Percentiles rank a stretch among this genome's conserved stretches.
Evolutionary conservation across 1,140 invertebrate species (phyloP).

Genomic region (Panulirus ornatus): DNA sequence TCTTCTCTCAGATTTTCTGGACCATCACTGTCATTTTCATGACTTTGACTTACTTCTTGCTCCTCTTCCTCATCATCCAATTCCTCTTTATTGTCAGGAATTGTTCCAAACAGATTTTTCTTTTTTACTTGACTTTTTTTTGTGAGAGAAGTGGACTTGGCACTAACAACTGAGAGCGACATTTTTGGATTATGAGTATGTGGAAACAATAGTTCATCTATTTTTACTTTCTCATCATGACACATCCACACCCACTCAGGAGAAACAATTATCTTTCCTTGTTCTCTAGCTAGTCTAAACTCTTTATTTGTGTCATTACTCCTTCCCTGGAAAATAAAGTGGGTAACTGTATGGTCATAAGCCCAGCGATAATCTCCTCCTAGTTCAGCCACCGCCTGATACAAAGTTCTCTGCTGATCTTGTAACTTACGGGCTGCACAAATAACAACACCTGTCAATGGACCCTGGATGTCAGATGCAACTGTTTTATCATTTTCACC

Average conservation of each 20-base stretch:
- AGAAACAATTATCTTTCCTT: slow-evolving; percentile 79
- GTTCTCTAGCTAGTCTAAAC: slow-evolving; percentile 78
- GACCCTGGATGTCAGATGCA: slow-evolving; percentile 72
- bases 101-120: slow-evolving; percentile 10
- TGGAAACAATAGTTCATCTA: slow-evolving; percentile 79
- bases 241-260: slow-evolving; percentile 79
- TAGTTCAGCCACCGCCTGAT: slow-evolving; percentile 78
- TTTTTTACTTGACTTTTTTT: slow-evolving; percentile 76
- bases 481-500: background rate
- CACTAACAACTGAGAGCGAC: slow-evolving; percentile 73
- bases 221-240: slow-evolving; percentile 77
- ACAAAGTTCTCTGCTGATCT: slow-evolving; percentile 78
- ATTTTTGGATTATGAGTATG: slow-evolving; percentile 79
- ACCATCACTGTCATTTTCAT: background rate
- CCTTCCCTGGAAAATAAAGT: slow-evolving; percentile 79
- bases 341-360: slow-evolving; percentile 77
- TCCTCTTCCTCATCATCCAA: slow-evolving; percentile 15
- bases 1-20: slow-evolving; percentile 27
- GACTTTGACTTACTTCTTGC: slow-evolving; percentile 32
- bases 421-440: slow-evolving; percentile 78
- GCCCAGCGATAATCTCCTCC: slow-evolving; percentile 79
- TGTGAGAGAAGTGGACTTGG: slow-evolving; percentile 75
- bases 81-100: background rate
- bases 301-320: slow-evolving; percentile 79
- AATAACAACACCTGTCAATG: slow-evolving; percentile 78